Evolutionary conservation across 2,888 invertebrate species (phyloP).

Genomic region (Chaetogeoica ovagalla): DNA sequence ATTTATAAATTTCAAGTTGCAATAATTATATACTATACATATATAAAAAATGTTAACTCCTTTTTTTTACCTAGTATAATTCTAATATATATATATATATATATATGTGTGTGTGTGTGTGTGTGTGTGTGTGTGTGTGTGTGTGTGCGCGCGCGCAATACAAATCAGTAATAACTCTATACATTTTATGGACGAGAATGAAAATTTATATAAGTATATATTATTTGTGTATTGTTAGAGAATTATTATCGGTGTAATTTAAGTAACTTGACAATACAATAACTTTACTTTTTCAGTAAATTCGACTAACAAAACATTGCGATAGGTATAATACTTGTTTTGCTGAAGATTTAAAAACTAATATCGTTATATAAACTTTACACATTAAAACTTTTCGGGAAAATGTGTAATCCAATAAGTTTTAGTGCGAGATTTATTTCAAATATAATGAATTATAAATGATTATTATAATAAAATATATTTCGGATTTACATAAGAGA

Average conservation of each 20-base stretch:
- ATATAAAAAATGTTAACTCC: too few relatives aligned
- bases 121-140: too few relatives aligned
- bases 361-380: constrained; percentile 47
- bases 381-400: constrained; percentile 37
- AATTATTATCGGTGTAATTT: constrained; percentile 22
- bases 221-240: constrained; percentile 11
- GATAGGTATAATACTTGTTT: not conserved
- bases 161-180: not conserved
- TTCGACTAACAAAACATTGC: constrained; percentile 15
- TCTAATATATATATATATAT: too few relatives aligned
- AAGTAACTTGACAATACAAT: constrained; percentile 15
- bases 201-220: constrained; percentile 15
- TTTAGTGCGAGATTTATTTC: constrained; percentile 22
- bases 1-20: too few relatives aligned
- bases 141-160: too few relatives aligned
- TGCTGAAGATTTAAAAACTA: constrained; percentile 36
- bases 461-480: not conserved
- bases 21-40: too few relatives aligned
- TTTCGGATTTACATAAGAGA: not conserved
- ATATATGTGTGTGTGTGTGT: too few relatives aligned
- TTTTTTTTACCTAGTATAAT: too few relatives aligned
- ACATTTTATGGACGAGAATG: not conserved
- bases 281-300: constrained; percentile 31
- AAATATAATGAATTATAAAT: constrained; percentile 16
- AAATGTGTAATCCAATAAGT: constrained; percentile 33